These are phyloP conservation scores for Ceramica pisi DNA, from an alignment of 2,888 invertebrate genomes.

Conservation along the genomic window DNA sequence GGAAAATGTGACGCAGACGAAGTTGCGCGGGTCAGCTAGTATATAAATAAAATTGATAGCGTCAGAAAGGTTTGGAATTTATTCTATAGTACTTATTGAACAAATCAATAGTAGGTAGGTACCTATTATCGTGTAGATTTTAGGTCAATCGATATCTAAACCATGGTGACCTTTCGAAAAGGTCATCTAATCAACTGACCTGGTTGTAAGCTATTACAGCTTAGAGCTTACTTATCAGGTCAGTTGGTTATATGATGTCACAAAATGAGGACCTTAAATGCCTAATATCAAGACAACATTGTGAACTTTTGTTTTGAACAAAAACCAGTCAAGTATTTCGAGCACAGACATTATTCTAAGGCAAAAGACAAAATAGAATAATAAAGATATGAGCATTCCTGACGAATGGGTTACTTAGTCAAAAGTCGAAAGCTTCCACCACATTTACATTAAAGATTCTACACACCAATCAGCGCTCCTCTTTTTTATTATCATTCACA, in stretches of 20 bases:
- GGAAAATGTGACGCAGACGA: too few species aligned
- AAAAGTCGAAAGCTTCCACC: conserved; percentile 6
- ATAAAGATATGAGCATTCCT: conserved; percentile 3
- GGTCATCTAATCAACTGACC: conserved; percentile 1
- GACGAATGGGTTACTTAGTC: neutral
- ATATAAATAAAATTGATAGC: neutral
- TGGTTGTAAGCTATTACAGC: neutral
- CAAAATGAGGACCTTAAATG: neutral
- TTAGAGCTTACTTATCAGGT: too few species aligned
- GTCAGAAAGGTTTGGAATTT: neutral
- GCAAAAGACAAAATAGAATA: neutral
- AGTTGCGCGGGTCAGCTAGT: too few species aligned
- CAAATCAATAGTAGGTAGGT: conserved; percentile 13
- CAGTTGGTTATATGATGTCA: too few species aligned
- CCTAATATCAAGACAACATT: neutral
- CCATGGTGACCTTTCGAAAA: conserved; percentile 8
- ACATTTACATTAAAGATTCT: conserved; percentile 20
- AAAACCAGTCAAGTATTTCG: conserved; percentile 15
- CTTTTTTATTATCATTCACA: conserved; percentile 10
- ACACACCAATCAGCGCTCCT: conserved; percentile 17
- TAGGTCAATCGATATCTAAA: neutral
- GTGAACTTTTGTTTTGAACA: conserved; percentile 1
- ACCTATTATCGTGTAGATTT: neutral
- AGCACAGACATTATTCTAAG: neutral
- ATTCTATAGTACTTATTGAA: neutral